A percentile compares a stretch with the other conserved stretches of the same genome.
These are phyloP conservation scores for Cryptocheilus praepositus DNA, from an alignment of 2,888 invertebrate genomes.

Conservation along the genomic window DNA sequence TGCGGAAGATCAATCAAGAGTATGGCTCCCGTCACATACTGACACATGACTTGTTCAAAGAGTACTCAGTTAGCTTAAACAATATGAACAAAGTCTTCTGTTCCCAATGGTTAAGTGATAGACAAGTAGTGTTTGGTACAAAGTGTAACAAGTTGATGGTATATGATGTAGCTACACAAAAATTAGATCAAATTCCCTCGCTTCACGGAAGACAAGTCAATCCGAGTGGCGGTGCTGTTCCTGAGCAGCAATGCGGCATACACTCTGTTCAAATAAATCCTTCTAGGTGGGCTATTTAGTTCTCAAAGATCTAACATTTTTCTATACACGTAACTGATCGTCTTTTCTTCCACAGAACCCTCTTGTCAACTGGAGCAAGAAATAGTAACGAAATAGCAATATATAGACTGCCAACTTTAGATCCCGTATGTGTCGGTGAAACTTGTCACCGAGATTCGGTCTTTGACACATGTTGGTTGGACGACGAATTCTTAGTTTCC, in stretches of 20 bases:
- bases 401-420: conserved; percentile 92
- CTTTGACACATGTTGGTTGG: conserved; percentile 95
- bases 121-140: conserved; percentile 96
- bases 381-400: conserved; percentile 96
- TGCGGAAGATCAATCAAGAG: conserved; percentile 83
- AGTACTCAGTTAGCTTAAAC: conserved; percentile 87
- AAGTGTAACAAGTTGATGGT: conserved; percentile 98
- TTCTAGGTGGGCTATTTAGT: conserved; percentile 76
- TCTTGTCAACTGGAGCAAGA: conserved; percentile 93
- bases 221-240: conserved; percentile 75
- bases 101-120: conserved; percentile 95
- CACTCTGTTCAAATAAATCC: conserved; percentile 97
- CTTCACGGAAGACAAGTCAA: conserved; percentile 81
- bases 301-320: conserved; percentile 4
- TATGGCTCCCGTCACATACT: conserved; percentile 92
- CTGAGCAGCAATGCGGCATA: conserved; percentile 89
- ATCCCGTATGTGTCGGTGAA: conserved; percentile 96
- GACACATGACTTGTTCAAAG: conserved; percentile 92
- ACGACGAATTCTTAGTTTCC: conserved; percentile 95
- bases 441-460: conserved; percentile 94
- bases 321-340: not conserved
- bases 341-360: conserved; percentile 76
- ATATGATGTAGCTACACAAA: conserved; percentile 90
- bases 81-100: conserved; percentile 96
- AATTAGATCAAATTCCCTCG: conserved; percentile 92